Conservation (phyloP, 2,797 vertebrate species). For the Glossophaga mutica region DNA sequence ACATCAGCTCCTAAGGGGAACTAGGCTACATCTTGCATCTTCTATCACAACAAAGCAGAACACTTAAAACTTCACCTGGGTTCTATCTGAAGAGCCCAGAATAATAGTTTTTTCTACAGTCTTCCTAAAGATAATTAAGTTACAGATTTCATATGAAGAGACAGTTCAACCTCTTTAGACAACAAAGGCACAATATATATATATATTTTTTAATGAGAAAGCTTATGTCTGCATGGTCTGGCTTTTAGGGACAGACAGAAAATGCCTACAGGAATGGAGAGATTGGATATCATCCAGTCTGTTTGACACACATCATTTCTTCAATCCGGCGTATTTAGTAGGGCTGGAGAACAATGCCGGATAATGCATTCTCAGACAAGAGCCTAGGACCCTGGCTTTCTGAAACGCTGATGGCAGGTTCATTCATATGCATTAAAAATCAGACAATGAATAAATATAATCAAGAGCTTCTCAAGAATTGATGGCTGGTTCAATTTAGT, state of each 20-base stretch:
- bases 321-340: not conserved
- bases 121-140: not conserved
- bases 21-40: not conserved
- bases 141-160: not conserved
- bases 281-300: not conserved
- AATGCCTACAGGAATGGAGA: not conserved
- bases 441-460: not conserved
- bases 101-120: not conserved
- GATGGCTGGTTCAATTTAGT: slow-evolving; percentile 3
- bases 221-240: not conserved
- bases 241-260: not conserved
- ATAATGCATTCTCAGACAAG: not conserved
- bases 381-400: not conserved
- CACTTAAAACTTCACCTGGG: not conserved
- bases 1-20: not conserved
- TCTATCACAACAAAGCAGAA: not conserved
- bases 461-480: slow-evolving; percentile 14
- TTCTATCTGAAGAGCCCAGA: not conserved
- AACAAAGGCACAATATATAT: not conserved
- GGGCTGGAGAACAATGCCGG: not conserved
- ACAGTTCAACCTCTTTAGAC: not conserved
- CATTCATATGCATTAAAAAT: slow-evolving; percentile 40
- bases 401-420: not conserved
- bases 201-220: no score
- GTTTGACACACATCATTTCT: not conserved